Conservation (phyloP, 1,140 invertebrate species). For the Formica selysi region DNA sequence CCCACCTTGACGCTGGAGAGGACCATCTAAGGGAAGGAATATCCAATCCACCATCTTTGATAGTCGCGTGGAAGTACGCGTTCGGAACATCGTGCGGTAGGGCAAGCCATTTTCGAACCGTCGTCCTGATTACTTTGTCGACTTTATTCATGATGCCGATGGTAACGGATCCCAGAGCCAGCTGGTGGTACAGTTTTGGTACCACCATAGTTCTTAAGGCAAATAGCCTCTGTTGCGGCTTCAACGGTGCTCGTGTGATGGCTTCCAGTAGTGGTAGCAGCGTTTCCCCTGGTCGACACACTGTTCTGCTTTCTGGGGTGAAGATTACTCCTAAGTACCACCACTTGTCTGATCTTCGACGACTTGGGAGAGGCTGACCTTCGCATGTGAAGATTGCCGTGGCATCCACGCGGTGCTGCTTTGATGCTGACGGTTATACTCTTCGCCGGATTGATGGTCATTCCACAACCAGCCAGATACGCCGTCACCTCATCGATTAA, state of each 20-base stretch:
- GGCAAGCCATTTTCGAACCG: conserved; percentile 76
- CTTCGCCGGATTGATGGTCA: too few relatives aligned
- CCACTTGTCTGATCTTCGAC: too few relatives aligned
- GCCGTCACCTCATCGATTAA: too few relatives aligned
- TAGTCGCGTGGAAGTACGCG: conserved; percentile 77
- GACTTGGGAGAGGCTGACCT: too few relatives aligned
- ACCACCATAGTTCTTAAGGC: conserved; percentile 71
- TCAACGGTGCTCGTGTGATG: conserved; percentile 61
- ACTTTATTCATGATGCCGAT: conserved; percentile 69
- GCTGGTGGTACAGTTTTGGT: conserved; percentile 66
- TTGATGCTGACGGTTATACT: too few relatives aligned
- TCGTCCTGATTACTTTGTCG: conserved; percentile 72
- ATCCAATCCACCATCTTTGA: conserved; percentile 76
- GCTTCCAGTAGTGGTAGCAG: too few relatives aligned
- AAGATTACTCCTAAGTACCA: too few relatives aligned
- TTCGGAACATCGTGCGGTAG: conserved; percentile 78
- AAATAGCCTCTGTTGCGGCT: conserved; percentile 78
- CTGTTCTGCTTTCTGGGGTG: too few relatives aligned
- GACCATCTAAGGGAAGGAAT: conserved; percentile 26
- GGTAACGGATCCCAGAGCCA: conserved; percentile 73
- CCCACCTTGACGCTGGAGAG: background rate
- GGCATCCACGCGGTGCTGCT: too few relatives aligned
- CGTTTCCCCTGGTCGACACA: too few relatives aligned
- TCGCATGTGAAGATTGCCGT: too few relatives aligned
- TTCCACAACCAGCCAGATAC: too few relatives aligned